Conservation (phyloP, 1,140 invertebrate species). For the Episyrphus balteatus region DNA sequence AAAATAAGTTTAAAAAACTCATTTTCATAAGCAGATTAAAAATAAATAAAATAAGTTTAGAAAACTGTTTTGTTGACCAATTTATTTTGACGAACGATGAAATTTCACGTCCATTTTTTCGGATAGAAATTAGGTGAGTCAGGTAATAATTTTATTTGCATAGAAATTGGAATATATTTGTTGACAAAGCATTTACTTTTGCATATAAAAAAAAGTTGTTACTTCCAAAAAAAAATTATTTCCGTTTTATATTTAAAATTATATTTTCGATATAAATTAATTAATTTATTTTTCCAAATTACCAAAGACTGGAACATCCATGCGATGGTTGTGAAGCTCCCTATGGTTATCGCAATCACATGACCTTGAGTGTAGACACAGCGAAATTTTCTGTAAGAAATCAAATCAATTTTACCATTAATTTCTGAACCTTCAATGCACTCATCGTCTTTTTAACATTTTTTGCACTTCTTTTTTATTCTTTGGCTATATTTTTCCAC, state of each 20-base stretch:
- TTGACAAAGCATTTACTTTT: background rate
- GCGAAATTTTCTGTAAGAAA: constrained; percentile 43
- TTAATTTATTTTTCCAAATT: background rate
- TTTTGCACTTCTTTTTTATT: constrained; percentile 11
- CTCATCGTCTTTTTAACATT: background rate
- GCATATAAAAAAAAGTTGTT: background rate
- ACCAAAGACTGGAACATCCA: constrained; percentile 24
- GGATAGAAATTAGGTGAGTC: no score
- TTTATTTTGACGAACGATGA: no score
- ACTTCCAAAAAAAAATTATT: background rate
- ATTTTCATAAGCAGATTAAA: no score
- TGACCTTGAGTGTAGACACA: constrained; percentile 45
- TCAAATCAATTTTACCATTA: background rate
- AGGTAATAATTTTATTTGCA: no score
- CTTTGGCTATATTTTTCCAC: constrained; percentile 8
- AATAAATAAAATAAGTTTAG: constrained; percentile 1
- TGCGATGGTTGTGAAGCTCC: constrained; percentile 45
- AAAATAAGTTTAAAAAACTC: no score
- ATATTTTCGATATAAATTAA: no score
- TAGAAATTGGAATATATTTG: no score
- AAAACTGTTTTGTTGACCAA: background rate
- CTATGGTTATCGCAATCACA: constrained; percentile 54
- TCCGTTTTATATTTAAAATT: background rate
- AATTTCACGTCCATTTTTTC: no score
- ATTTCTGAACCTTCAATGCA: constrained; percentile 1